Conservation (phyloP, 2,797 vertebrate species). For the Microctenopoma steveboyesi region DNA sequence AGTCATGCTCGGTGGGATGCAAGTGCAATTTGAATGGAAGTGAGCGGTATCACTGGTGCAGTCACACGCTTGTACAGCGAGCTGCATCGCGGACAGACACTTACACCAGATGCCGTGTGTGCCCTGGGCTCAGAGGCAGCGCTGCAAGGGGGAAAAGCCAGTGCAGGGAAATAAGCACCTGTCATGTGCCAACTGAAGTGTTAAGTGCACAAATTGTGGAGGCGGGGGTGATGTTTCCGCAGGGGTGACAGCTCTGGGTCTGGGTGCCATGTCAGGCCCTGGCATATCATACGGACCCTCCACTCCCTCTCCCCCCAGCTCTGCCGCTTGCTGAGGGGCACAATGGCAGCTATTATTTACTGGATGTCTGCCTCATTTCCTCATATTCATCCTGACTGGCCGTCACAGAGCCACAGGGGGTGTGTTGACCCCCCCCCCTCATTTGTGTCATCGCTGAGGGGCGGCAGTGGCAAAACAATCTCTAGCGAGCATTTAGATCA, state of each 20-base stretch:
- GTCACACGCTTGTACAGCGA: slow-evolving; percentile 38
- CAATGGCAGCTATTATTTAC: slow-evolving; percentile 85
- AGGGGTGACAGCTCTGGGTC: slow-evolving; percentile 81
- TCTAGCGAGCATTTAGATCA: slow-evolving; percentile 78
- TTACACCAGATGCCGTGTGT: slow-evolving; percentile 70
- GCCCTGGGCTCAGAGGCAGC: slow-evolving; percentile 68
- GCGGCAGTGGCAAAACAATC: slow-evolving; percentile 75
- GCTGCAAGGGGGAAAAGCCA: slow-evolving; percentile 66
- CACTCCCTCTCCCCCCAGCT: slow-evolving; percentile 32
- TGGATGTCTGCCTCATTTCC: slow-evolving; percentile 84
- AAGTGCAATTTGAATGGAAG: slow-evolving; percentile 55
- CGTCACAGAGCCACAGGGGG: slow-evolving; percentile 62
- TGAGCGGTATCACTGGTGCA: slow-evolving; percentile 69
- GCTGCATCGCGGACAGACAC: slow-evolving; percentile 67
- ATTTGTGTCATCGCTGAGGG: slow-evolving; percentile 72
- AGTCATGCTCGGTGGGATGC: slow-evolving; percentile 47
- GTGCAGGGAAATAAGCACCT: slow-evolving; percentile 82
- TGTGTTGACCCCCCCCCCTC: slow-evolving; percentile 16
- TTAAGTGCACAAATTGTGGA: slow-evolving; percentile 85
- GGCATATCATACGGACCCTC: slow-evolving; percentile 71
- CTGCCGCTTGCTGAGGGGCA: slow-evolving; percentile 69
- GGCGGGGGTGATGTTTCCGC: slow-evolving; percentile 80
- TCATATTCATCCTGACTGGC: slow-evolving; percentile 79
- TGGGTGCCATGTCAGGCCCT: slow-evolving; percentile 76
- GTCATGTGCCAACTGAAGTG: slow-evolving; percentile 85